phyloP scores from a whole-genome alignment of 2,113 vertebrate species.

The Chamaetylas fuelleborni region DNA sequence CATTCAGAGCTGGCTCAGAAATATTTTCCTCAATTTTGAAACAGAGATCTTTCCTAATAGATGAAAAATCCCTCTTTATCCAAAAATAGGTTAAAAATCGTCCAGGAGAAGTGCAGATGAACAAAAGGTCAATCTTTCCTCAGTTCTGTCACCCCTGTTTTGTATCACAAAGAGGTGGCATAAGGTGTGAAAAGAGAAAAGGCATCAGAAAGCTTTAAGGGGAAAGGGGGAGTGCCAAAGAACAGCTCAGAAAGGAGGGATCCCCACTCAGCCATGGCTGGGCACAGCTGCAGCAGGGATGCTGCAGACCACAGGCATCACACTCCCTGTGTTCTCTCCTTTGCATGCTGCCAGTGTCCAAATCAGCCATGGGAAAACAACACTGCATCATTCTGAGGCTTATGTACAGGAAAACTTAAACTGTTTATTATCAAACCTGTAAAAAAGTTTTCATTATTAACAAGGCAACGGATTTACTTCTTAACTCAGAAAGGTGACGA shows the following conservation, averaged over 20 bases:
- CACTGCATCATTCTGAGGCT: background rate
- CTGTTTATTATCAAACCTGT: background rate
- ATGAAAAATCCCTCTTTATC: background rate
- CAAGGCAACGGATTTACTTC: background rate
- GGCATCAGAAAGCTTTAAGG: background rate
- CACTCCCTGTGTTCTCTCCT: accelerated
- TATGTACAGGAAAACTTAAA: background rate
- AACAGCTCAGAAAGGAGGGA: background rate
- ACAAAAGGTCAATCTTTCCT: constrained; percentile 12
- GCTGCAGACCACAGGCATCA: background rate
- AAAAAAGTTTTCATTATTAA: background rate
- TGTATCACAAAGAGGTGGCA: background rate
- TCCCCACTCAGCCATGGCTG: background rate
- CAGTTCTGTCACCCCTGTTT: background rate
- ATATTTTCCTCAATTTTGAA: background rate
- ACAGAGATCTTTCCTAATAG: background rate
- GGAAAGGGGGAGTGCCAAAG: background rate
- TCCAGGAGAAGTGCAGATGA: background rate
- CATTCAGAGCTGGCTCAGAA: background rate
- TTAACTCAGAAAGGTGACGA: background rate
- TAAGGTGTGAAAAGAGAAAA: background rate
- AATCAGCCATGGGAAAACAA: background rate
- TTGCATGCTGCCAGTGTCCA: background rate
- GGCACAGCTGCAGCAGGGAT: background rate
- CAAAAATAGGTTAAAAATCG: constrained; percentile 31